Percentiles rank a stretch among this genome's conserved stretches.
phyloP scores from a whole-genome alignment of 2,113 vertebrate genomes.

The Puma concolor region DNA sequence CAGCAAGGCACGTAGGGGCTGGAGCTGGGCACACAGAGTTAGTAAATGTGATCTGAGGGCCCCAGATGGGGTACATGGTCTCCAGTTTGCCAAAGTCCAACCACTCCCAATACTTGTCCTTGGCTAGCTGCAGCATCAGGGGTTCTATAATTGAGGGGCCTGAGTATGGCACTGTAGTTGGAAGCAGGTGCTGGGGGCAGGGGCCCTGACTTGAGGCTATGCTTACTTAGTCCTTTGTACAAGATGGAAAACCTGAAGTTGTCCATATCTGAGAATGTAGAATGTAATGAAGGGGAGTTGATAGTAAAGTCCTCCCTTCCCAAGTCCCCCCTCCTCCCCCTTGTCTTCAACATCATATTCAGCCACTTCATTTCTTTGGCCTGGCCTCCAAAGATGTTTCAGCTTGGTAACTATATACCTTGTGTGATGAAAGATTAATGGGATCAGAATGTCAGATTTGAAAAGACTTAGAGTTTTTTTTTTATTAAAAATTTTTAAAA shows the following conservation, averaged over 20 bases:
- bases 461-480: not conserved
- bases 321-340: not conserved
- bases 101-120: not conserved
- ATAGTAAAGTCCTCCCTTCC: not conserved
- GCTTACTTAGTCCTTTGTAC: not conserved
- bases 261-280: not conserved
- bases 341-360: not conserved
- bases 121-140: not conserved
- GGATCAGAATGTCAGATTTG: not conserved
- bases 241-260: not conserved
- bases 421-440: not conserved
- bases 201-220: not conserved
- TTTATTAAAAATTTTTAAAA: too few relatives aligned
- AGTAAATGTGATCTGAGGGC: too few relatives aligned
- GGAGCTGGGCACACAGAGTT: not conserved
- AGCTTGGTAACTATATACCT: not conserved
- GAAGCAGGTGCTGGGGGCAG: not conserved
- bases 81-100: not conserved
- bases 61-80: not conserved
- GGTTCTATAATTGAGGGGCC: not conserved
- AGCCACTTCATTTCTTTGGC: not conserved
- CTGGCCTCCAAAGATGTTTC: not conserved
- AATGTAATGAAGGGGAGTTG: not conserved
- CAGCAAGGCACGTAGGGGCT: not conserved
- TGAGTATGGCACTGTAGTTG: not conserved